Evolutionary conservation across 2,888 invertebrate species (phyloP), one percentile per base, ranked within the genome.

Genomic region (Atethmia centrago): DNA sequence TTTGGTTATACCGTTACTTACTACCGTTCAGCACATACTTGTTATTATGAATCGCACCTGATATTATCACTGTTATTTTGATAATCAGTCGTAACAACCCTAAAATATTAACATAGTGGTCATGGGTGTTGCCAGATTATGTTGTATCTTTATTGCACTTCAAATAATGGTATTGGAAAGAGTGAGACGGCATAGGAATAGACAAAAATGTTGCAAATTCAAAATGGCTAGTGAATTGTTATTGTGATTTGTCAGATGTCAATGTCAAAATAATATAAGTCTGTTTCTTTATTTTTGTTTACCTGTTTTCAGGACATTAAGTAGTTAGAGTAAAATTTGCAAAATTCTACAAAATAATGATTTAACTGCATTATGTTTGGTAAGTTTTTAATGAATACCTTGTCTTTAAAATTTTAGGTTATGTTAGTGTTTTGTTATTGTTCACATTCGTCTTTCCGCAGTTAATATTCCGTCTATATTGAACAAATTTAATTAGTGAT

Each of bases 351-450:
- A 16, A 7, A 31, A 19, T 10, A n/a, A 53, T 51, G 4, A 47
- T 25, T n/a, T 25, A 28, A 45, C n/a, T 59, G 47, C 14, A 56
- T 36, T 36, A 75, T 77, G 68, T 58, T 31, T 53, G 79, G 86
- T 86, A 77, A 79, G 85, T 78, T 62, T 59, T 58, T 25, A 40
- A 9, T 40, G 0, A n/a, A 7, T 42, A 5, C 4, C 0, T 42
- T 42, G 28, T 28, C 51, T 47, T 77, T 61, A 25, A 42, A 40
- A n/a, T 55, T 84, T 73, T 62, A 86, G 86, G 86, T 86, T 86
- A 86, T 77, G 72, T 77, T 66, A 74, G 62, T 86, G 77, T 87
- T 85, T 78, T 85, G 85, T 74, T 81, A 56, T 69, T 73, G 56
- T 61, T 70, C 51, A 21, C 21, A 7, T 21, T 49, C 31, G 49